phyloP scores from a whole-genome alignment of 2,797 vertebrate genomes.

The Anguilla anguilla region DNA sequence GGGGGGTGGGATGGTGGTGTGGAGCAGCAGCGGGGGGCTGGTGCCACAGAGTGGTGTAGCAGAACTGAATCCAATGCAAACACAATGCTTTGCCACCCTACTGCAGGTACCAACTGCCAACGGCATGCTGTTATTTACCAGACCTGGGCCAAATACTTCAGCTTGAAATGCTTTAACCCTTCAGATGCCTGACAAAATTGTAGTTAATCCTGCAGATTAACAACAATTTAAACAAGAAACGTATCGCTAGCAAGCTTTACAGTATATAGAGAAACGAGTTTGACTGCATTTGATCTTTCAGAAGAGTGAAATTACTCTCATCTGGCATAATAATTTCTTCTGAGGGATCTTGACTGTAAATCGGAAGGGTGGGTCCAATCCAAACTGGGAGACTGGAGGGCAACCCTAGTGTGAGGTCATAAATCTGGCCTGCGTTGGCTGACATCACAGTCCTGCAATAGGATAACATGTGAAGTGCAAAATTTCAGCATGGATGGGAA shows the following conservation, averaged over 20 bases:
- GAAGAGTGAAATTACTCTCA: neutral
- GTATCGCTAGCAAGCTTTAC: too few relatives aligned
- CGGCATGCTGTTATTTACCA: neutral
- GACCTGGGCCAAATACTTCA: neutral
- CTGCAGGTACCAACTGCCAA: neutral
- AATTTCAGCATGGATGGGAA: neutral
- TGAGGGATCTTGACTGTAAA: neutral
- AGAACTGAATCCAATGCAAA: neutral
- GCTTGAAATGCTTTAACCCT: neutral
- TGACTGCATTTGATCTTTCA: neutral
- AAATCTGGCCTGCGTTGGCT: neutral
- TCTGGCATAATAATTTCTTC: neutral
- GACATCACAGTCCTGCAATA: neutral
- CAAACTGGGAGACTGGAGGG: neutral
- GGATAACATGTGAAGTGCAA: neutral
- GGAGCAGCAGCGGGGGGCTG: neutral
- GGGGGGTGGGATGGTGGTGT: too few relatives aligned
- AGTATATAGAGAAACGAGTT: constrained; percentile 53
- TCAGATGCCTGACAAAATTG: neutral
- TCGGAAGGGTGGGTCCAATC: neutral
- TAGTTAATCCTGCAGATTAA: neutral
- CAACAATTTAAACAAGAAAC: neutral
- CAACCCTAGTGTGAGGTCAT: neutral
- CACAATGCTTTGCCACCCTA: neutral
- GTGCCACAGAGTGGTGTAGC: neutral